Percentiles rank a stretch among this genome's conserved stretches.
These are phyloP conservation scores for Apostichopus parvimensis DNA, from an alignment of 35 echinoderm and acorn worm species.

Conservation along the genomic window DNA sequence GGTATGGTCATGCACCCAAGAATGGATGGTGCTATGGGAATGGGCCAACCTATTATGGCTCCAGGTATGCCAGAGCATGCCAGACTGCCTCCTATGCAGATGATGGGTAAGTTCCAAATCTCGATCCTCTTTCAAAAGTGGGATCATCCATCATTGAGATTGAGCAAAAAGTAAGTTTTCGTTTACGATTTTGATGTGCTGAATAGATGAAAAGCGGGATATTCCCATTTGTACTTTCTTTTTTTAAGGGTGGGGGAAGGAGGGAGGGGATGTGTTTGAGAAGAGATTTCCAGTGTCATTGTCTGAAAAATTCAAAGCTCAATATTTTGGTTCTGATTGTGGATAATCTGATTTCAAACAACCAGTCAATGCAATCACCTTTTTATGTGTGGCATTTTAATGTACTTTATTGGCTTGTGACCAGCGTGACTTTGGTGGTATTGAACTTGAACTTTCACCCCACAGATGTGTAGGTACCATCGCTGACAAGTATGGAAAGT, in stretches of 20 bases:
- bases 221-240: neutral
- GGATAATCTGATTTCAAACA: no score
- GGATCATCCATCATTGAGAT: neutral
- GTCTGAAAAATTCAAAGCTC: no score
- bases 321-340: no score
- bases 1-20: conserved; percentile 15
- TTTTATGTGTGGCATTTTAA: no score
- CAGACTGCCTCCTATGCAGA: conserved; percentile 17
- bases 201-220: neutral
- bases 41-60: conserved; percentile 2
- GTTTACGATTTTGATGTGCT: neutral
- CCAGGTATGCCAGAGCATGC: conserved; percentile 37
- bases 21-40: conserved; percentile 8
- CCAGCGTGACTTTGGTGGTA: no score
- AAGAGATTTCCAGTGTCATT: no score
- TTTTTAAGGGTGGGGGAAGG: neutral
- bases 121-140: neutral
- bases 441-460: no score
- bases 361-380: no score
- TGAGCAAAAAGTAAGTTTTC: neutral
- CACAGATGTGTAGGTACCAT: no score
- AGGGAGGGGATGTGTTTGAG: neutral
- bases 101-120: conserved; percentile 22
- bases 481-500: no score
- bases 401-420: no score